Base-by-base conservation (phyloP, 2,797 vertebrate genomes). In the Acrocephalus scirpaceus region DNA sequence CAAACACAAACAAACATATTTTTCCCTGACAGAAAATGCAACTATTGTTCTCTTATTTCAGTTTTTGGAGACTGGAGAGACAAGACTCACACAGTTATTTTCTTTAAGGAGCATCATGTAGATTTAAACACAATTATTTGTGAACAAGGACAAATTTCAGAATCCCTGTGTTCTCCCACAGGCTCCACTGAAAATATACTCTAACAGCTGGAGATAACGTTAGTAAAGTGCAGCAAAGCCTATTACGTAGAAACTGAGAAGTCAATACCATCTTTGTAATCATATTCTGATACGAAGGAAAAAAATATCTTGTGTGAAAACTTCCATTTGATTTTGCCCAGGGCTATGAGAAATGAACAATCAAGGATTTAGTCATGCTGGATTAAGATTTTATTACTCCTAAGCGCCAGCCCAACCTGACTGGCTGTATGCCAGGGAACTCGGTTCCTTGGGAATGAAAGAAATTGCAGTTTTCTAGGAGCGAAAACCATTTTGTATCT, bases 311-410 rank as follows among this genome's bases (percentile, higher is more conserved):
- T 10, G 13, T 53, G 54, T 67, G 61, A 84, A 93, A 92, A 80
- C 36, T 69, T 84, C 70, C 61, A 40, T 74, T 83, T 77, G 69
- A 67, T 96, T 95, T 94, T 92, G 61, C 79, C 67, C 34, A 65
- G 32, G n/a, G 78, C 64, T 82, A 51, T 21, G 30, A 88, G 64
- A 86, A 95, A 86, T 51, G 79, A 90, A 73, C 60, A 86, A 85
- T 65, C 80, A 66, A 73, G 64, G 78, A 50, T 88, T 90, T 90
- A 95, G 44, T 36, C 72, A 76, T 15, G 40, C 44, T 36, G 44
- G 56, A 90, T 92, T 82, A 94, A 88, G 78, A 85, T 40, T 53
- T 79, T 86, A 62, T 70, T 50, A 54, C 50, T 91, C 12, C 26
- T 75, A 60, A 38, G 2, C 0, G 0, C 29, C 15, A 18, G 32